Conservation (phyloP, 1,140 invertebrate species). For the Megalonaias nervosa region DNA sequence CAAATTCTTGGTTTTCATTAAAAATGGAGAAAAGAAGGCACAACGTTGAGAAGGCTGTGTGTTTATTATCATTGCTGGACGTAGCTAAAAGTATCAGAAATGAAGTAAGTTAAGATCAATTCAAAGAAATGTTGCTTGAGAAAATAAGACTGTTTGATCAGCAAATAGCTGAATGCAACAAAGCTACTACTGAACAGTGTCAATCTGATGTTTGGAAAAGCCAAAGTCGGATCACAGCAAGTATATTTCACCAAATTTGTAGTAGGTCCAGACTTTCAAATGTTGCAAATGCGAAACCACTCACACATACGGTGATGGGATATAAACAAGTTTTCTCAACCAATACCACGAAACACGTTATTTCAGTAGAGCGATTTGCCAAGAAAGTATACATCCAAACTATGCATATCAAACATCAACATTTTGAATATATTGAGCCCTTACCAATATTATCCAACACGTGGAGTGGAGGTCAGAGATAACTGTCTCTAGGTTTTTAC, state of each 20-base stretch:
- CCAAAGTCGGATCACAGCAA: constrained; percentile 15
- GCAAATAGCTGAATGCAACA: neutral
- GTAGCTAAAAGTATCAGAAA: neutral
- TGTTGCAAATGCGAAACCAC: neutral
- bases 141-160: neutral
- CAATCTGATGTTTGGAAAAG: constrained; percentile 1
- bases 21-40: neutral
- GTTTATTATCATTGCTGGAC: neutral
- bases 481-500: no score
- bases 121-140: neutral
- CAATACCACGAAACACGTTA: constrained; percentile 21
- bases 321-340: neutral
- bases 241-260: constrained; percentile 9
- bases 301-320: constrained; percentile 8
- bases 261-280: constrained; percentile 10
- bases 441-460: no score
- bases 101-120: neutral
- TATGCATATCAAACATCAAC: no score
- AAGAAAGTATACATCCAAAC: no score
- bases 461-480: no score
- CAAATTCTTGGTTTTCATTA: constrained; percentile 6
- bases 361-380: constrained; percentile 13
- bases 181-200: constrained; percentile 2
- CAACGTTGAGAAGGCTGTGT: neutral
- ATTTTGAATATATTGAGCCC: no score